A percentile compares a stretch with the other conserved stretches of the same genome.
Conservation (phyloP, 2,113 vertebrate genomes). For the Pantherophis guttatus region DNA sequence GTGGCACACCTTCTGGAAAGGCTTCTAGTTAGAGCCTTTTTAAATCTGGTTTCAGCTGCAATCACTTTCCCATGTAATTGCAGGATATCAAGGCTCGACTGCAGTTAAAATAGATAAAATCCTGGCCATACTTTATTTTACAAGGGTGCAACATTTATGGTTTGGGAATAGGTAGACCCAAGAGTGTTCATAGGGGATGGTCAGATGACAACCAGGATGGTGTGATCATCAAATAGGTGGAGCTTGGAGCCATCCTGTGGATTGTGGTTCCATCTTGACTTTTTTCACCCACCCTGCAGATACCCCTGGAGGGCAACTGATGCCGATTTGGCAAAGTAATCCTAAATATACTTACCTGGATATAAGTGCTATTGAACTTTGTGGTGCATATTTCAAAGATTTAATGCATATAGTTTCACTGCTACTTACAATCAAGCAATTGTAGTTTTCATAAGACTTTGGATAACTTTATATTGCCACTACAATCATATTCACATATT, state of each 20-base stretch:
- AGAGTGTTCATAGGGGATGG: not conserved
- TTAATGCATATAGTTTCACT: not conserved
- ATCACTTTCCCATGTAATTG: not conserved
- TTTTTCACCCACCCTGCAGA: not conserved
- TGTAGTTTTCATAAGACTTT: not conserved
- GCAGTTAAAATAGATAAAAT: not conserved
- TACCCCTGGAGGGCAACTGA: not conserved
- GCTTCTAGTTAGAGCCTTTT: constrained; percentile 37
- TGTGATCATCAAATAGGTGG: not conserved
- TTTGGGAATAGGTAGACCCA: not conserved
- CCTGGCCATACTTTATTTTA: not conserved
- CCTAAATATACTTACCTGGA: not conserved
- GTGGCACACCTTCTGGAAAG: constrained; percentile 32
- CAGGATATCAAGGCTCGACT: not conserved
- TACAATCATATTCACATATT: constrained; percentile 9
- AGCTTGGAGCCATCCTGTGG: not conserved
- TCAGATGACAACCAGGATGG: not conserved
- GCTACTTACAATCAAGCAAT: not conserved
- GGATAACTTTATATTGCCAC: not conserved
- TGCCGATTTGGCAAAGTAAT: not conserved
- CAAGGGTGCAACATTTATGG: not conserved
- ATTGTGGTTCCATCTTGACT: not conserved
- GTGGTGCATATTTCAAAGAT: not conserved
- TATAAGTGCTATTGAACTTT: not conserved
- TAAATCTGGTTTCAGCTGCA: constrained; percentile 11